A percentile compares a stretch with the other conserved stretches of the same genome.
Conservation (phyloP, 2,797 vertebrate genomes). For the Paratrypauchen microcephalus region DNA sequence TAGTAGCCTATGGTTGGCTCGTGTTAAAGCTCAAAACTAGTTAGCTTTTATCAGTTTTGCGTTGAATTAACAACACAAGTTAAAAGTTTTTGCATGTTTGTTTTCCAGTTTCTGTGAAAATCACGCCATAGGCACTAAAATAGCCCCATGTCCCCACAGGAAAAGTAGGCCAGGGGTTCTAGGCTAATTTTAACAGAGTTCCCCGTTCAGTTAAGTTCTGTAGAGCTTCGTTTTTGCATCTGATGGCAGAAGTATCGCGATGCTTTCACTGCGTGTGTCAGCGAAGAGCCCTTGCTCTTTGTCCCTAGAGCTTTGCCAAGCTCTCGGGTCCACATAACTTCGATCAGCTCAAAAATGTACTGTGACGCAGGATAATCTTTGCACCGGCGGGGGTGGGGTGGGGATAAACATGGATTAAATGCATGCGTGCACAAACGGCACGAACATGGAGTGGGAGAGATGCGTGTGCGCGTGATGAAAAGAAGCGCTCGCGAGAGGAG, state of each 20-base stretch:
- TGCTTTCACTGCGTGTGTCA: conserved; percentile 23
- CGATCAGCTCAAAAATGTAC: conserved; percentile 65
- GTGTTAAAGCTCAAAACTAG: conserved; percentile 47
- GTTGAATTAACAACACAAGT: background rate
- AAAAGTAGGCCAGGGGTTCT: background rate
- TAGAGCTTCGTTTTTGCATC: background rate
- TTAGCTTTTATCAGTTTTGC: conserved; percentile 5
- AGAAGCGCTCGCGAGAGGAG: conserved; percentile 26
- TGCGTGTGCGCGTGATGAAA: conserved; percentile 3
- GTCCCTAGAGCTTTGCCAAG: conserved; percentile 78
- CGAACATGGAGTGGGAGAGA: conserved; percentile 14
- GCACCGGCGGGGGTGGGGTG: conserved; percentile 71
- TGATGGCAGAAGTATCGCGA: conserved; percentile 1
- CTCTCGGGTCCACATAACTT: conserved; percentile 74
- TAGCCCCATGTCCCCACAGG: background rate
- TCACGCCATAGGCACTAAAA: background rate
- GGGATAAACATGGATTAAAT: conserved; percentile 75
- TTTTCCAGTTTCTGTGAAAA: background rate
- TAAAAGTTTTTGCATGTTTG: background rate
- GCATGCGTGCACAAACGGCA: conserved; percentile 21
- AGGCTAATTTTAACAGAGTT: background rate
- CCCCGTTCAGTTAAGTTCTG: background rate
- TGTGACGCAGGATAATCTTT: conserved; percentile 79
- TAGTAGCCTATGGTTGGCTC: conserved; percentile 42
- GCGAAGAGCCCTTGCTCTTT: conserved; percentile 74